Conservation (phyloP, 2,113 vertebrate genomes). For the Garra rufa region DNA sequence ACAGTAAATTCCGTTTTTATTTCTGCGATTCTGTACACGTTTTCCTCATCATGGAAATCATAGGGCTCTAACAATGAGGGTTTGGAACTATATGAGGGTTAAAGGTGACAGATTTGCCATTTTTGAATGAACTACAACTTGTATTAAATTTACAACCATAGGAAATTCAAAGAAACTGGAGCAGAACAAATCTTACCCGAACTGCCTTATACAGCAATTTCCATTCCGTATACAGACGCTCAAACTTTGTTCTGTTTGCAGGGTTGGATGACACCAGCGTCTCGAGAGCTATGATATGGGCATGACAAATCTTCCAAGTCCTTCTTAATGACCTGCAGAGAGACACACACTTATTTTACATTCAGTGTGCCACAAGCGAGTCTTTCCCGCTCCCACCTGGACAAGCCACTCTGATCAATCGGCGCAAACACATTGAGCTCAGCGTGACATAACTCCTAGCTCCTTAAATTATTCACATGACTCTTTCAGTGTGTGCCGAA, state of each 20-base stretch:
- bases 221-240: conserved; percentile 76
- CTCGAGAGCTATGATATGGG: conserved; percentile 77
- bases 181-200: conserved; percentile 71
- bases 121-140: background rate
- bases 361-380: background rate
- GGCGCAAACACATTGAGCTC: conserved; percentile 14
- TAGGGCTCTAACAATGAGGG: too few relatives aligned
- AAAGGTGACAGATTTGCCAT: background rate
- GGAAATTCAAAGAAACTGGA: background rate
- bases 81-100: background rate
- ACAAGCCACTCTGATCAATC: conserved; percentile 10
- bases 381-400: background rate
- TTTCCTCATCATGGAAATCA: too few relatives aligned
- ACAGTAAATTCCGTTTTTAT: too few relatives aligned
- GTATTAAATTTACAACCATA: background rate
- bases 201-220: conserved; percentile 77
- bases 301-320: conserved; percentile 81
- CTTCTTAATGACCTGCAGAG: conserved; percentile 83
- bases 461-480: conserved; percentile 36
- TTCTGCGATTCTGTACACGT: too few relatives aligned
- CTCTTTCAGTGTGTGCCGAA: conserved; percentile 1
- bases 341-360: background rate
- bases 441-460: conserved; percentile 4
- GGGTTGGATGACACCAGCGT: conserved; percentile 78
- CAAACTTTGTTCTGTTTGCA: conserved; percentile 77